These are phyloP conservation scores for Embiotoca jacksoni DNA, from an alignment of 2,113 vertebrate species.

Conservation along the genomic window DNA sequence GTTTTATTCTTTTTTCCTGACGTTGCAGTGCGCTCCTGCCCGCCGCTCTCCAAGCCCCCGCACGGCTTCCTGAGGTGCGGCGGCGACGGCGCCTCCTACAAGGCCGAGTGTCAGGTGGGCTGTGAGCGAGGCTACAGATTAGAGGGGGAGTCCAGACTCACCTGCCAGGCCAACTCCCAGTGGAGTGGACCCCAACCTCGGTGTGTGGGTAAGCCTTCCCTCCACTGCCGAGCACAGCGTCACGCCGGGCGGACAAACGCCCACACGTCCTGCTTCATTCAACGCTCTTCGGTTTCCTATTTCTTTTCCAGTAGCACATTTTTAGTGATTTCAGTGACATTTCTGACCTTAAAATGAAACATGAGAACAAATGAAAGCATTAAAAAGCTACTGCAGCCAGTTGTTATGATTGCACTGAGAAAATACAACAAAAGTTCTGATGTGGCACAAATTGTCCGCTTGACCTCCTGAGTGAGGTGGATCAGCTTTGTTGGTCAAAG, in stretches of 20 bases:
- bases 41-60: conserved; percentile 83
- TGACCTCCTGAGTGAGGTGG: too few relatives aligned
- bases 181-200: conserved; percentile 92
- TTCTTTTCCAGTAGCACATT: too few relatives aligned
- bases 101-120: conserved; percentile 86
- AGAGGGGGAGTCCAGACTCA: conserved; percentile 88
- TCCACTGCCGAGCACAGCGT: conserved; percentile 1
- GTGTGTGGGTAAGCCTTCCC: conserved; percentile 92
- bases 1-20: conserved; percentile 6
- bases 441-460: too few relatives aligned
- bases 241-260: neutral
- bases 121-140: conserved; percentile 91
- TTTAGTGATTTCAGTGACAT: too few relatives aligned
- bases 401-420: too few relatives aligned
- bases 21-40: conserved; percentile 90
- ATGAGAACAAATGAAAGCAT: too few relatives aligned
- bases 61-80: conserved; percentile 91
- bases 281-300: too few relatives aligned
- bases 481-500: too few relatives aligned
- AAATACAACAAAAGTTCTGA: too few relatives aligned
- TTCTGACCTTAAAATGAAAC: too few relatives aligned
- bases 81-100: conserved; percentile 80
- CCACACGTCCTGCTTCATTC: neutral
- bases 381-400: too few relatives aligned
- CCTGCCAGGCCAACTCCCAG: conserved; percentile 89